Evolutionary conservation across 2,888 invertebrate species (phyloP).

Genomic region (Drosophila picticornis): DNA sequence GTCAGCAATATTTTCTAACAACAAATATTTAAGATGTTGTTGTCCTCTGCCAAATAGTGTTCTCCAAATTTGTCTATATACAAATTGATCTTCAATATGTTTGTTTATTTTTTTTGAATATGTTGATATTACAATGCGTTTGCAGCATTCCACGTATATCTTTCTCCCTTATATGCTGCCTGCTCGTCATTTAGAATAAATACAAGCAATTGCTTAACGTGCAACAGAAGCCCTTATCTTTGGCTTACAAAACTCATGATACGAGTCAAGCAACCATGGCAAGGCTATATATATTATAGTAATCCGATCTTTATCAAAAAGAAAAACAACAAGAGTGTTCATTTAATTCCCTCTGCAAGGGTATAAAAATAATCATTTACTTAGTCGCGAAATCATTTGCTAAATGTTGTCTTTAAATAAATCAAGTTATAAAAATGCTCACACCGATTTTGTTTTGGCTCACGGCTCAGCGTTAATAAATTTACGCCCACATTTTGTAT

Average conservation of each 20-base stretch:
- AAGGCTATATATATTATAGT: conserved; percentile 2
- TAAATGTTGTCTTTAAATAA: conserved; percentile 75
- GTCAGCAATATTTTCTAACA: conserved; percentile 27
- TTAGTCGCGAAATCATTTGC: conserved; percentile 60
- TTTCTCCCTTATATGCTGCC: background rate
- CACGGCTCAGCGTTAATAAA: conserved; percentile 66
- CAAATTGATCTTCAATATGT: background rate
- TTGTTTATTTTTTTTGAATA: background rate
- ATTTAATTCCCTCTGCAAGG: conserved; percentile 20
- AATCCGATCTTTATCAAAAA: conserved; percentile 18
- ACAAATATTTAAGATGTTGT: background rate
- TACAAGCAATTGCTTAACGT: background rate
- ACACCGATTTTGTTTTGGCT: conserved; percentile 72
- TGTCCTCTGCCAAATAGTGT: background rate
- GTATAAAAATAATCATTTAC: conserved; percentile 57
- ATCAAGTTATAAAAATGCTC: conserved; percentile 79
- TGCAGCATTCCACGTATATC: background rate
- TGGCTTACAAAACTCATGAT: background rate
- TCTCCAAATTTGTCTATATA: background rate
- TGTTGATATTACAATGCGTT: background rate
- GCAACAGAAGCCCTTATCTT: background rate
- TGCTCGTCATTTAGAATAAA: background rate
- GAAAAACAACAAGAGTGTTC: conserved; percentile 7
- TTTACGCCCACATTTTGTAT: conserved; percentile 64
- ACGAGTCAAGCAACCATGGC: background rate